Evolutionary conservation across 2,888 invertebrate species (phyloP), one percentile per base, ranked within the genome.

Genomic region (Conops quadrifasciatus): DNA sequence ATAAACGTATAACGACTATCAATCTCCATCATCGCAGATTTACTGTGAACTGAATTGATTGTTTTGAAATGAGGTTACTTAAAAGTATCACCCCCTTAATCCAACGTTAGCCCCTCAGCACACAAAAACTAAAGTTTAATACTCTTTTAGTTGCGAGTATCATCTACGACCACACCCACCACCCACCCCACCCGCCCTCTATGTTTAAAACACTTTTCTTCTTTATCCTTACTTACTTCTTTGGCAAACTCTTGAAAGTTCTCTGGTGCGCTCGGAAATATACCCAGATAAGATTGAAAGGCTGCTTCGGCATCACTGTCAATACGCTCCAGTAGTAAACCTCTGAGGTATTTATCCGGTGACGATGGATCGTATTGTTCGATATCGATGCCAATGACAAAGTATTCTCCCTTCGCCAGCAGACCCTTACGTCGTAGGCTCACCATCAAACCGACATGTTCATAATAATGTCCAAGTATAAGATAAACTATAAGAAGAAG

Each of bases 361-460:
- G 91, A 90, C 26, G 89, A 88, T 2, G 90, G 87, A 80, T 95
- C 93, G 85, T 96, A 97, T 79, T 95, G 93, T 77, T 95, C 94
- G 16, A 95, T 91, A 81, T 95, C 94, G 7, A 97, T 94, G 5
- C 97, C 97, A 26, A 97, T 92, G 1, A 95, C 96, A 83, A 95
- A 96, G 83, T 97, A 97, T 82, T 96, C 94, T n/a, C 96, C 92
- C 81, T 91, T 91, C 77, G 94, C 91, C 73, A 97, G 88, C 0
- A 97, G 89, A 73, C 94, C 92, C 85, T 91, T 89, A 75, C 94
- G 90, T 77, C 96, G 91, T 86, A 97, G 88, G 53, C 95, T 94
- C 71, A 94, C 89, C 91, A 97, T 90, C n/a, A 97, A 88, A 3
- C 96, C 96, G 75, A 96, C 90, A 84, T 96, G 96, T 81, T 97